Base-by-base conservation (phyloP, 2,888 invertebrate species). In the Tenthredo scrophulariae region DNA sequence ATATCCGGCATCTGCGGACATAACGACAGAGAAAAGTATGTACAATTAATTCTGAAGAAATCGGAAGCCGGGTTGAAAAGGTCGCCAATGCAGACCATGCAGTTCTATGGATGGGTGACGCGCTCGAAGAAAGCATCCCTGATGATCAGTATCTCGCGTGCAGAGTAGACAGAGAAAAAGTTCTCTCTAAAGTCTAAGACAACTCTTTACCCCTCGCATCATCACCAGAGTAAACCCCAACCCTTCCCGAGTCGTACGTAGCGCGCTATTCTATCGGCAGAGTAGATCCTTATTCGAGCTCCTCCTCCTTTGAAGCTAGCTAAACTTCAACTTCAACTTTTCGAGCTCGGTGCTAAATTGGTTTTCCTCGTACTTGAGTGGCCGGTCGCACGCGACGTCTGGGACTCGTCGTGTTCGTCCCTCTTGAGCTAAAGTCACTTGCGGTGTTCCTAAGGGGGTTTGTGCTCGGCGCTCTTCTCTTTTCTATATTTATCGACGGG, bases 291-390 rank as follows among this genome's bases (percentile, higher is more conserved):
- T 15, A 18, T 77, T 77, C 50, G 43, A 22, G 72, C 4, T 74
- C 43, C 72, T 74, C 43, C 40, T 43, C 26, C 72, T 74, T 74
- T 74, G 72, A 74, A 26, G 43, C 72, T 74, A 9, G 72, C 40
- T 74, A 74, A 74, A 29, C 72, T 74, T 74, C 43, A 74, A 43
- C 72, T 74, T 74, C n/a, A 37, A 74, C 72, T 74, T 43, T 74
- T 74, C 43, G 72, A 74, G 72, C 72, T 43, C 37, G 40, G 40
- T 29, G 43, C 72, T 15, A 74, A 74, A 74, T 74, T 74, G 43
- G 72, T 74, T 74, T 74, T 43, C 43, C 43, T 43, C 40, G 72
- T 74, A 43, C 72, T 43, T 43, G 72, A 74, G 22, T 74, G 72
- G 67, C 22, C 72, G 9, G 40, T 43, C 43, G 72, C 72, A 74